phyloP scores from a whole-genome alignment of 2,888 invertebrate genomes.

The Lepidocyrtinus sp. region DNA sequence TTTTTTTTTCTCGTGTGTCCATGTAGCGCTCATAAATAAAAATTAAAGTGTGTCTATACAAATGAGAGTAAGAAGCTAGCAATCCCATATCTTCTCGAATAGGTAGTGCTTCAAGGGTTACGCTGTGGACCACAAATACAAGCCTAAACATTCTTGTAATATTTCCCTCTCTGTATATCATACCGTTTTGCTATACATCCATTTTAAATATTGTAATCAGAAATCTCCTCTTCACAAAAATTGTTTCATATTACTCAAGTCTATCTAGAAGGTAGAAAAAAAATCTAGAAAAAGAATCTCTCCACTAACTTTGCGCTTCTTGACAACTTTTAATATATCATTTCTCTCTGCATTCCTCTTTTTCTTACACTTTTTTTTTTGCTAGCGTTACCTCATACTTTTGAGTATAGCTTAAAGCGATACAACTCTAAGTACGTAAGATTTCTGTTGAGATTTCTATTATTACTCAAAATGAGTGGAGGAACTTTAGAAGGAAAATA shows the following conservation, averaged over 20 bases:
- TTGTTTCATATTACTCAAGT: neutral
- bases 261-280: neutral
- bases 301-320: slow-evolving; percentile 8
- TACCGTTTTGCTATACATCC: neutral
- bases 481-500: neutral
- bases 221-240: neutral
- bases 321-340: slow-evolving; percentile 26
- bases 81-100: neutral
- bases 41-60: slow-evolving; percentile 9
- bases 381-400: slow-evolving; percentile 8
- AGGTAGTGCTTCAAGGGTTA: neutral
- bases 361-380: slow-evolving; percentile 13
- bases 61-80: neutral
- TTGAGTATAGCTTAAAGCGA: slow-evolving; percentile 42
- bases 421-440: slow-evolving; percentile 23
- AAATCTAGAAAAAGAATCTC: too few relatives aligned
- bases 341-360: slow-evolving; percentile 21
- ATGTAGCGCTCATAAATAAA: slow-evolving; percentile 44
- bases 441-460: slow-evolving; percentile 32
- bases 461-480: slow-evolving; percentile 7
- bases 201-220: slow-evolving; percentile 3
- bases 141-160: too few relatives aligned
- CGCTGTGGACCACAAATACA: too few relatives aligned
- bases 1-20: slow-evolving; percentile 35
- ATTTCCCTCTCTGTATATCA: too few relatives aligned